A percentile compares a stretch with the other conserved stretches of the same genome.
Evolutionary conservation across 2,113 vertebrate genomes (phyloP).

Genomic region (Pseudois nayaur): DNA sequence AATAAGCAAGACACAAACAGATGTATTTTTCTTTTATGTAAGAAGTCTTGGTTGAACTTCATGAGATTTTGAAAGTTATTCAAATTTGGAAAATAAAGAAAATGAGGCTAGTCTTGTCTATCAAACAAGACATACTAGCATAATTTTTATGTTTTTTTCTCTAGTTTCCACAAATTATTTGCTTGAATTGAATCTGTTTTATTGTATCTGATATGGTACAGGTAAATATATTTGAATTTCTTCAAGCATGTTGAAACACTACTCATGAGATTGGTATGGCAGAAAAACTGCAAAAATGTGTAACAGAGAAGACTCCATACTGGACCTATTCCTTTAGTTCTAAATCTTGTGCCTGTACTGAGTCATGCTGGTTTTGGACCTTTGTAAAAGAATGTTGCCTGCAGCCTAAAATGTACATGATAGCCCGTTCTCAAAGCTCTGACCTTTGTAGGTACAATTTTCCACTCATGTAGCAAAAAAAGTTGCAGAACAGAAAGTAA

Average conservation of each 20-base stretch:
- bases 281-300: background rate
- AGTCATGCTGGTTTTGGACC: background rate
- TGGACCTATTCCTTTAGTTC: background rate
- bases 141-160: background rate
- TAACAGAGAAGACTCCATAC: background rate
- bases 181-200: slow-evolving; percentile 5
- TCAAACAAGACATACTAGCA: background rate
- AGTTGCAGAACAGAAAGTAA: background rate
- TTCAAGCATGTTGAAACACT: background rate
- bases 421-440: background rate
- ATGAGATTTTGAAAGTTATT: background rate
- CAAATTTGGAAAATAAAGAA: background rate
- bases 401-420: background rate
- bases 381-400: background rate
- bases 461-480: background rate
- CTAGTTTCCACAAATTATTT: background rate
- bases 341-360: background rate
- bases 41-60: background rate
- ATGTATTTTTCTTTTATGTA: background rate
- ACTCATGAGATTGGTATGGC: background rate
- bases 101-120: background rate
- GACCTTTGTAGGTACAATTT: background rate
- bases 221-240: background rate
- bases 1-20: background rate
- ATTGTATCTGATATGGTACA: background rate